These are phyloP conservation scores for Thalassophryne amazonica DNA, from an alignment of 2,797 vertebrate genomes.

Conservation along the genomic window DNA sequence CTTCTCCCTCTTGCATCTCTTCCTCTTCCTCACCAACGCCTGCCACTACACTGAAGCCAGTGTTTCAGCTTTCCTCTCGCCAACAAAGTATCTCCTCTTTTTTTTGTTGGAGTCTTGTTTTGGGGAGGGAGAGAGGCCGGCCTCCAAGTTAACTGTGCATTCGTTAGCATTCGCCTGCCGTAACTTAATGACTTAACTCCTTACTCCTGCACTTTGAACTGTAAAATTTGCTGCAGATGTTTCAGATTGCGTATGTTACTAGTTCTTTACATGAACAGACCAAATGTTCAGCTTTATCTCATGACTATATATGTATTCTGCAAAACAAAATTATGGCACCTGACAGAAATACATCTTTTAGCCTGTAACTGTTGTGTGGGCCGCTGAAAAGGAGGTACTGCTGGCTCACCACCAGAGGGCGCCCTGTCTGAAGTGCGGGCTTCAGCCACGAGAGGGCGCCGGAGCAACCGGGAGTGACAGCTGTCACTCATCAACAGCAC, in stretches of 20 bases:
- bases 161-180: slow-evolving; percentile 55
- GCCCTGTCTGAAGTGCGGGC: too few species aligned
- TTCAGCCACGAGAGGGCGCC: too few species aligned
- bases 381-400: too few species aligned
- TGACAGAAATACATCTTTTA: too few species aligned
- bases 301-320: background rate
- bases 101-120: slow-evolving; percentile 65
- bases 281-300: too few species aligned
- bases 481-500: too few species aligned
- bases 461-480: too few species aligned
- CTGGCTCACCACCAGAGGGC: too few species aligned
- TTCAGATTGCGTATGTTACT: background rate
- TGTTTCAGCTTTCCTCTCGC: slow-evolving; percentile 69
- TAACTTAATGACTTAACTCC: slow-evolving; percentile 69
- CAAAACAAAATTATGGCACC: too few species aligned
- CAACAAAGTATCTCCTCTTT: slow-evolving; percentile 72
- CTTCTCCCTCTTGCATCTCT: slow-evolving; percentile 19
- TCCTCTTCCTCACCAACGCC: slow-evolving; percentile 46
- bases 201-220: too few species aligned
- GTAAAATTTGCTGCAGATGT: slow-evolving; percentile 14
- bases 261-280: too few species aligned
- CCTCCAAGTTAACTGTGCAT: slow-evolving; percentile 67
- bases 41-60: slow-evolving; percentile 64
- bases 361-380: too few species aligned
- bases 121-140: slow-evolving; percentile 42